phyloP scores from a whole-genome alignment of 2,888 invertebrate species.

The Cheilosia scutellata region DNA sequence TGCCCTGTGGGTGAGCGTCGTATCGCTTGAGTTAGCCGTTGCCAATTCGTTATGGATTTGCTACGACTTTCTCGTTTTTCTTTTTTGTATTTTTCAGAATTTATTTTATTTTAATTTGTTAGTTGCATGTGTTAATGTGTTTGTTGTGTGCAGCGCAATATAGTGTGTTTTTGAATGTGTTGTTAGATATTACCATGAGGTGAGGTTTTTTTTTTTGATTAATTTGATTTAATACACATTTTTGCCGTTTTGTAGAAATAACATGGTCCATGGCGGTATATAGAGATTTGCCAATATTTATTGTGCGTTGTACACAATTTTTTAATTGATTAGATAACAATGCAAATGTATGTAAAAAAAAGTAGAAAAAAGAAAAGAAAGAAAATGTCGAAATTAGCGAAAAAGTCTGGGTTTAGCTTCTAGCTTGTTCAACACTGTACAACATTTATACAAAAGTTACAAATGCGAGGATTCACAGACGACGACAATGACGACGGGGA shows the following conservation, averaged over 20 bases:
- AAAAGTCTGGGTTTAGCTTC: constrained; percentile 30
- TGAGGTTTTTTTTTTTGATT: constrained; percentile 34
- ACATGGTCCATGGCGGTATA: constrained; percentile 67
- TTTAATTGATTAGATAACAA: constrained; percentile 48
- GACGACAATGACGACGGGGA: constrained; percentile 29
- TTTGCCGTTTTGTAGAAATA: constrained; percentile 70
- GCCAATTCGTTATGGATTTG: constrained; percentile 84
- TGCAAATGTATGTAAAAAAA: constrained; percentile 28
- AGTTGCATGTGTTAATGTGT: constrained; percentile 73
- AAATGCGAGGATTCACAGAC: constrained; percentile 64
- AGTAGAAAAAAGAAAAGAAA: constrained; percentile 49
- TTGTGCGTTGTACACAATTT: constrained; percentile 62
- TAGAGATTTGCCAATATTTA: constrained; percentile 60
- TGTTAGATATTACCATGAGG: constrained; percentile 54
- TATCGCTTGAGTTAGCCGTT: constrained; percentile 84
- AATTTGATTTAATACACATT: constrained; percentile 60
- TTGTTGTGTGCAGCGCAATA: constrained; percentile 42
- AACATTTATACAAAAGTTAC: constrained; percentile 70
- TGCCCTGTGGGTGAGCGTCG: constrained; percentile 89
- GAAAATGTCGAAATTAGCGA: constrained; percentile 65
- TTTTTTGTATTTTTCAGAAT: constrained; percentile 73
- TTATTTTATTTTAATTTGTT: constrained; percentile 58
- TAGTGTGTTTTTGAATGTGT: constrained; percentile 47
- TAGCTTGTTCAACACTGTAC: constrained; percentile 68
- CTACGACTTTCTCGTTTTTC: constrained; percentile 84